Conservation (phyloP, 2,113 vertebrate species). For the Mirounga angustirostris region DNA sequence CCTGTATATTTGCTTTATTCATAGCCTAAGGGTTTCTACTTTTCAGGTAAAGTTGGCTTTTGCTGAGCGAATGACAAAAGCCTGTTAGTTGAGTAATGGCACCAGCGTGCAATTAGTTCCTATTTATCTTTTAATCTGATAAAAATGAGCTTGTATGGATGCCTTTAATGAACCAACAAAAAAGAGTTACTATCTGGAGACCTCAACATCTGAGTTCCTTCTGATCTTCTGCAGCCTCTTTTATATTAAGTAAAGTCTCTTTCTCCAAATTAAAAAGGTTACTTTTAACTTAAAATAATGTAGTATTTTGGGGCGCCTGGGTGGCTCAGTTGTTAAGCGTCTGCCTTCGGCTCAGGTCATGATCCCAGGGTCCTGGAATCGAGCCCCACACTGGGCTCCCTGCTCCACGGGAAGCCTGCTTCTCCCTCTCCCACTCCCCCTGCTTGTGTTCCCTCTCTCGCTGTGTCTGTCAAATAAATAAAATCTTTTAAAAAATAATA, state of each 20-base stretch:
- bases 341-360: too few relatives aligned
- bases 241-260: background rate
- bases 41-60: background rate
- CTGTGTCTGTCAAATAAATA: too few relatives aligned
- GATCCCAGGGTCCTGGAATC: too few relatives aligned
- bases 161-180: conserved; percentile 18
- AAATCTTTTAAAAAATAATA: too few relatives aligned
- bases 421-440: too few relatives aligned
- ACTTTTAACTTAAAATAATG: conserved; percentile 40
- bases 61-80: background rate
- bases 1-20: background rate
- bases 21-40: background rate
- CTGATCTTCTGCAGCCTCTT: background rate
- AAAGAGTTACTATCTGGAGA: background rate
- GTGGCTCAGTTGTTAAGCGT: too few relatives aligned
- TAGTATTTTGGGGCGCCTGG: background rate
- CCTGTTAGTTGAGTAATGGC: background rate
- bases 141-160: background rate
- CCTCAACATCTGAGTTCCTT: conserved; percentile 36
- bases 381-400: too few relatives aligned
- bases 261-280: background rate
- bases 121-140: conserved; percentile 33
- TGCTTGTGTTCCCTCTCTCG: too few relatives aligned
- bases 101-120: background rate
- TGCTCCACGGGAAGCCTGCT: too few relatives aligned